Evolutionary conservation across 2,797 vertebrate species (phyloP).

Genomic region (Coregonus sp.): DNA sequence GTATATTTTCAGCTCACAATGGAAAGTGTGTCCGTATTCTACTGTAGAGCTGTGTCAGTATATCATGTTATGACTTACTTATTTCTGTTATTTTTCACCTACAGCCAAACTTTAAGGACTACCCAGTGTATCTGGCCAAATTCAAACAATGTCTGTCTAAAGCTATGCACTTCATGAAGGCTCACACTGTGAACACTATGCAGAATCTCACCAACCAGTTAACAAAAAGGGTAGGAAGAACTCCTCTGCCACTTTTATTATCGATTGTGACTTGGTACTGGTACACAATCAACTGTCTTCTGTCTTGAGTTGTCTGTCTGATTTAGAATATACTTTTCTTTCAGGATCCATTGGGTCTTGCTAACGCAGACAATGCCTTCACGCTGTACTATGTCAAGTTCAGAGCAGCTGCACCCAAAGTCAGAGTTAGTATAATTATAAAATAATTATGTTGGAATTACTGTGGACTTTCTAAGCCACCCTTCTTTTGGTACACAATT

Average conservation of each 20-base stretch:
- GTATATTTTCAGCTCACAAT: constrained; percentile 51
- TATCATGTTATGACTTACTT: neutral
- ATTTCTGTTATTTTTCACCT: constrained; percentile 48
- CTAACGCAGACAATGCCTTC: constrained; percentile 94
- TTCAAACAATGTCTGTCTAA: constrained; percentile 97
- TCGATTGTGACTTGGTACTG: neutral
- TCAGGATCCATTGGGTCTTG: constrained; percentile 87
- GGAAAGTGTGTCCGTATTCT: neutral
- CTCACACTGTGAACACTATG: constrained; percentile 89
- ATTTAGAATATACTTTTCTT: constrained; percentile 8
- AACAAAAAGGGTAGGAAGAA: constrained; percentile 86
- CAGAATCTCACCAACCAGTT: constrained; percentile 93
- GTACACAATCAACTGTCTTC: neutral
- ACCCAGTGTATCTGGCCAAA: constrained; percentile 90
- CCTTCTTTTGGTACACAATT: neutral
- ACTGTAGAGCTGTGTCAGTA: neutral
- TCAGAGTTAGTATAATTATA: constrained; percentile 82
- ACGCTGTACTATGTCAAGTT: constrained; percentile 97
- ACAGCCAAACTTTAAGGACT: constrained; percentile 97
- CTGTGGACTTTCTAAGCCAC: neutral
- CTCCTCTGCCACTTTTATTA: neutral
- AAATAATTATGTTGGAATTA: neutral
- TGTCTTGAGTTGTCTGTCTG: neutral
- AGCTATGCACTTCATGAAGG: constrained; percentile 97
- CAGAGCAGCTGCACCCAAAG: constrained; percentile 95